Base-by-base conservation (phyloP, 2,113 vertebrate species). In the Pelodiscus sinensis region DNA sequence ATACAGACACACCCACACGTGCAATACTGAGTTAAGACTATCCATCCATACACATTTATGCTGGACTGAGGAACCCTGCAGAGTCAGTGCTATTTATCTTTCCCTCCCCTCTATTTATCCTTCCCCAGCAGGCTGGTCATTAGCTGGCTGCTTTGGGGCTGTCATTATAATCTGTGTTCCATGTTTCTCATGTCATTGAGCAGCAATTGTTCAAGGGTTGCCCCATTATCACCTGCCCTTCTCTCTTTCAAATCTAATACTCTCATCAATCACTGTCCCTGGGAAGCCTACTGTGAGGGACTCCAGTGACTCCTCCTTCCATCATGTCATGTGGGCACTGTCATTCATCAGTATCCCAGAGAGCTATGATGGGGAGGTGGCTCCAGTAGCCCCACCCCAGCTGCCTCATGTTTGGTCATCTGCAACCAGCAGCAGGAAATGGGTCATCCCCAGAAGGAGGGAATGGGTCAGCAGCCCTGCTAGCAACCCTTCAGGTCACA, bases 301-400 rank as follows among this genome's bases (percentile, higher is more conserved):
- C 38, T 55, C 12, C 4, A 6, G 50, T 52, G 31, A 60, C 65
- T 25, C 22, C 44, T 44, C 57, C 31, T 58, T 56, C n/a, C 54
- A 1, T 0, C 0, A 19, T 0, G 0, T 75, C n/a, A 14, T 35
- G 73, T 51, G 27, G 10, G 55, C 0, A 0, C 35, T 19, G 54
- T 2, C 75, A 12, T 54, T 90, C 6, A 0, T 54, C 77, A 56
- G 75, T 51, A 24, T 83, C 52, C 68, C 18, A 6, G 18, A 79
- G 62, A 22, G 78, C 78, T 24, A 18, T 7, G n/a, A 24, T 13
- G 44, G 21, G 73, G 44, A 77, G 38, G 15, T 2, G 11, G 73
- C 73, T 50, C 24, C 38, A 14, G 35, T 8, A 25, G 71, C 38
- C 12, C 38, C 44, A 8, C 21, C 12, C 73, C 73, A 25, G 22